Base-by-base conservation (phyloP, 2,888 invertebrate species). In the Synanthedon myopaeformis region DNA sequence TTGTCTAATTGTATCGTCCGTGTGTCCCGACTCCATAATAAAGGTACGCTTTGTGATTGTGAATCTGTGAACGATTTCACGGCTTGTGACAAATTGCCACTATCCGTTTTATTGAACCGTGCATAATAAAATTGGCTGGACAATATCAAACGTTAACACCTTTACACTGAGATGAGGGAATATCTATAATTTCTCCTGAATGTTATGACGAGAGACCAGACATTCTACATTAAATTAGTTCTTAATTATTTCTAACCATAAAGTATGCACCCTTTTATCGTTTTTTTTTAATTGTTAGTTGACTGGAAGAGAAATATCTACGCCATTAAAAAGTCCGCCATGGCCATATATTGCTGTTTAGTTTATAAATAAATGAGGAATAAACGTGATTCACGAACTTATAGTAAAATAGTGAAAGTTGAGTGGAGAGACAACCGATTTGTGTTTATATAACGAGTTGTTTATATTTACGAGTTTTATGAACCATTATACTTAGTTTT, bases 81-180 rank as follows among this genome's bases (percentile, higher is more conserved):
- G 64, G 57, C 61, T 63, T 54, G 62, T 69, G 71, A 69, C 66
- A 69, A 69, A 71, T 69, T 63, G 66, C 66, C 63, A 62, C 63
- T 64, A 65, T 63, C 61, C 61, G 63, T 66, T 70, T 68, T 69
- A 72, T 70, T 65, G 63, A 56, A 45, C 53, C 52, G 53, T 64
- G 64, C 58, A 63, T 62, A 64, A 62, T 61, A 61, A 65, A 68
- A 65, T 56, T 59, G 59, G 56, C 52, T 45, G n/a, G 14, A 45
- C 14, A 14, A n/a, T 45, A 6, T 45, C 45, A 14, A 45, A 13
- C 45, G 45, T 6, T 42, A 45, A 35, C 35, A 35, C 35, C 35
- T 35, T 35, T 35, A 35, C 35, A 35, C 35, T 35, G 10, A 10
- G 35, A 35, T 35, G 6, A 35, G 35, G 35, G 35, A 35, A 35